Conservation (phyloP, 2,888 invertebrate genomes). For the Hirtodrosophila duncani region DNA sequence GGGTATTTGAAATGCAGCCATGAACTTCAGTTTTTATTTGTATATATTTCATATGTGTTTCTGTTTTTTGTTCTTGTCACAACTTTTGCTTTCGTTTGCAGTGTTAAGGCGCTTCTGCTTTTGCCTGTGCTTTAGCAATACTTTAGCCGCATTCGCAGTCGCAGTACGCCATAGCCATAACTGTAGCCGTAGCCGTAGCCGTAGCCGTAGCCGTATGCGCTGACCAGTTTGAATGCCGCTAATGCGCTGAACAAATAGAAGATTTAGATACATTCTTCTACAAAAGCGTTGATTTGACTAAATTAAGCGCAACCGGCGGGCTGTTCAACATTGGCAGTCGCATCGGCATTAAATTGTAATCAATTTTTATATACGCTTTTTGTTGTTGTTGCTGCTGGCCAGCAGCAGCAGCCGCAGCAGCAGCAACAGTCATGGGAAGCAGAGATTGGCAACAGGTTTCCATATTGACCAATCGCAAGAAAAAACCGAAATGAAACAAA, state of each 20-base stretch:
- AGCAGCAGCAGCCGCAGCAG: slow-evolving; percentile 16
- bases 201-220: not conserved
- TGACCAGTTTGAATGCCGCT: slow-evolving; percentile 49
- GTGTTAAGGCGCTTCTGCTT: not conserved
- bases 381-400: slow-evolving; percentile 5
- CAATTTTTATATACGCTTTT: slow-evolving; percentile 39
- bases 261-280: slow-evolving; percentile 44
- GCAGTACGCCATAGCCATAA: too few relatives aligned
- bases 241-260: slow-evolving; percentile 51
- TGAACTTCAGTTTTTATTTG: too few relatives aligned
- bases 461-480: slow-evolving; percentile 31
- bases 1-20: too few relatives aligned
- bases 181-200: too few relatives aligned
- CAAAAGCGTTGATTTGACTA: slow-evolving; percentile 64
- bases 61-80: not conserved
- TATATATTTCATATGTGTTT: too few relatives aligned
- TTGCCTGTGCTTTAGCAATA: too few relatives aligned
- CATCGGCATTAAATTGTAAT: slow-evolving; percentile 54
- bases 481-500: slow-evolving; percentile 12
- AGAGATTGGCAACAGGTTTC: slow-evolving; percentile 54
- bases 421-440: slow-evolving; percentile 40
- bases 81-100: slow-evolving; percentile 51
- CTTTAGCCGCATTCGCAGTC: too few relatives aligned
- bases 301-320: slow-evolving; percentile 45
- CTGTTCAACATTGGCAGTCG: slow-evolving; percentile 11